Percentiles rank a stretch among this genome's conserved stretches.
These are phyloP conservation scores for Xiphydria camelus DNA, from an alignment of 2,888 invertebrate genomes.

Conservation along the genomic window DNA sequence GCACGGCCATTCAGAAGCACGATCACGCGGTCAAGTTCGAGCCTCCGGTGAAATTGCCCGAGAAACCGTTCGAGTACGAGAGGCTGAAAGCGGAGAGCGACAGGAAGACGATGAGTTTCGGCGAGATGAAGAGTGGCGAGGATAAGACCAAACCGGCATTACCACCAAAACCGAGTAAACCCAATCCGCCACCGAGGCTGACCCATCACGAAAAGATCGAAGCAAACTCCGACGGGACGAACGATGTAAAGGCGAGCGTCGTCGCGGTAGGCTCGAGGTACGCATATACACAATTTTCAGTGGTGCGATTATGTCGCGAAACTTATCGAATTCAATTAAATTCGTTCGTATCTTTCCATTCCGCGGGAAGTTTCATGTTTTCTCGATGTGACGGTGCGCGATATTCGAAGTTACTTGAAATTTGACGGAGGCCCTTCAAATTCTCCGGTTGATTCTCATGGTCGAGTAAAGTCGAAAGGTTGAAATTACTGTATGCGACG, in stretches of 20 bases:
- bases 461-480: too few species aligned
- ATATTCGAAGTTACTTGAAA: too few species aligned
- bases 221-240: conserved; percentile 29
- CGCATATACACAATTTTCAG: too few species aligned
- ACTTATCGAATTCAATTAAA: too few species aligned
- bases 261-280: conserved; percentile 37
- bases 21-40: conserved; percentile 45
- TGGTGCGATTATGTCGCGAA: too few species aligned
- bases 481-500: too few species aligned
- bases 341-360: too few species aligned
- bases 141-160: conserved; percentile 71
- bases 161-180: conserved; percentile 75
- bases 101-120: conserved; percentile 35
- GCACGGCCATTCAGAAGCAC: conserved; percentile 30
- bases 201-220: conserved; percentile 52
- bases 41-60: conserved; percentile 38
- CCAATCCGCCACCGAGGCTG: conserved; percentile 53
- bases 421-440: too few species aligned
- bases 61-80: conserved; percentile 49
- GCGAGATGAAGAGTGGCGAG: conserved; percentile 34
- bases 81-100: conserved; percentile 37
- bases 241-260: conserved; percentile 33
- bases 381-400: too few species aligned
- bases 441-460: too few species aligned
- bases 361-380: too few species aligned